Conservation (phyloP, 92 coral and sea anemone genomes). For the Palythoa heliodiscus region DNA sequence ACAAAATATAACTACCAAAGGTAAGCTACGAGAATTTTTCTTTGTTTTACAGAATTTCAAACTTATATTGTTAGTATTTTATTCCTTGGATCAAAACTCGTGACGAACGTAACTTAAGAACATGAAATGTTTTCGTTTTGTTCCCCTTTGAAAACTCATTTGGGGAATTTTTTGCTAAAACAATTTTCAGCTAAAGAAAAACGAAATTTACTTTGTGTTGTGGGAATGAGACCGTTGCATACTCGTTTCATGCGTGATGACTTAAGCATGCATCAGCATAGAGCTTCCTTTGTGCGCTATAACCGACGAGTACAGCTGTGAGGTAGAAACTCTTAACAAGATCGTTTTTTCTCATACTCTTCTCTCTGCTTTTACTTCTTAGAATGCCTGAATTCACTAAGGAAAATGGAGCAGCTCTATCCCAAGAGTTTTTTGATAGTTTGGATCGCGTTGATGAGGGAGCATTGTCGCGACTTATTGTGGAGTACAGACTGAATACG, state of each 20-base stretch:
- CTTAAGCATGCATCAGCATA: constrained; percentile 18
- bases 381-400: constrained; percentile 87
- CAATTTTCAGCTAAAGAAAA: neutral
- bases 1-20: constrained; percentile 6
- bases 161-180: neutral
- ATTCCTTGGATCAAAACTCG: neutral
- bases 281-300: constrained; percentile 26
- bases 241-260: constrained; percentile 2
- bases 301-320: constrained; percentile 8
- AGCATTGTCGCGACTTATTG: constrained; percentile 79
- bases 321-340: neutral
- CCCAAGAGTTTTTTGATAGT: constrained; percentile 93
- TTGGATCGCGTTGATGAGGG: constrained; percentile 95
- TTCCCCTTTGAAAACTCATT: neutral
- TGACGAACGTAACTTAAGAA: neutral
- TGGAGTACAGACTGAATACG: constrained; percentile 80
- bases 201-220: neutral
- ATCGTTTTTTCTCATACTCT: neutral
- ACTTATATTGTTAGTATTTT: constrained; percentile 13
- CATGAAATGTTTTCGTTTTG: neutral
- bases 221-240: neutral
- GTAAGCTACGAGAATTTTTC: constrained; percentile 18
- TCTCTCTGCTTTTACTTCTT: constrained; percentile 12
- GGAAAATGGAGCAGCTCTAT: constrained; percentile 74
- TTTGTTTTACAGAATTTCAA: constrained; percentile 34